Base-by-base conservation (phyloP, 1,140 invertebrate species). In the Drosophila paulistorum region DNA sequence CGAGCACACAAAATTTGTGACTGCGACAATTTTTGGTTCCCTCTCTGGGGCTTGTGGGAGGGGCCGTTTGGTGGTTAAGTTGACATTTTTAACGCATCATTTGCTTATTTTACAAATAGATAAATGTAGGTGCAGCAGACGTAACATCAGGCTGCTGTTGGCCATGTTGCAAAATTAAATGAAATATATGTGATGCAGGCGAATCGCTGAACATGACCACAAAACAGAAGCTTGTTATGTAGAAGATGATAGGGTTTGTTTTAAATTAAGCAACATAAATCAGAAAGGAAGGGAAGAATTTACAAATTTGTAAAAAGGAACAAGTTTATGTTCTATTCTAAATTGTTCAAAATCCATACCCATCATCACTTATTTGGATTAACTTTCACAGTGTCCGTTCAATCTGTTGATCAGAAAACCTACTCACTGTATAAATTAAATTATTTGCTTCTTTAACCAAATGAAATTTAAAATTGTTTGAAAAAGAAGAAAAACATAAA, bases 81-180 rank as follows among this genome's bases (percentile, higher is more conserved):
- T 67, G 61, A 63, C 72, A 78, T 85, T 85, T 86, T 74, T 41
- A 85, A 82, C 82, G 82, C 71, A 87, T 86, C 82, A 85, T 86
- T 86, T 86, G 57, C 41, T 60, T 75, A 86, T 76, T 86, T 79
- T 85, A 82, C 45, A 51, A 51, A 51, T 51, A 51, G 45, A 51
- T 51, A 51, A 51, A 51, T 85, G 75, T 86, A 85, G 83, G 83
- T 82, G 82, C 74, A 78, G 74, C 78, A 81, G 63, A 68, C 74
- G 70, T 76, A 71, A 54, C 71, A 70, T 55, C 78, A 68, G 65
- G 74, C 81, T 85, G 82, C 78, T 86, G 70, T 65, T 13, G 58
- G 30, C 37, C 58, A 60, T 60, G 35, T 60, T 60, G 7, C 75
- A 41, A 39, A 37, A 37, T 11, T 7, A 23, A 76, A 78, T 77